These are phyloP conservation scores for Drosophila ogumai DNA, from an alignment of 1,140 invertebrate species.

Conservation along the genomic window DNA sequence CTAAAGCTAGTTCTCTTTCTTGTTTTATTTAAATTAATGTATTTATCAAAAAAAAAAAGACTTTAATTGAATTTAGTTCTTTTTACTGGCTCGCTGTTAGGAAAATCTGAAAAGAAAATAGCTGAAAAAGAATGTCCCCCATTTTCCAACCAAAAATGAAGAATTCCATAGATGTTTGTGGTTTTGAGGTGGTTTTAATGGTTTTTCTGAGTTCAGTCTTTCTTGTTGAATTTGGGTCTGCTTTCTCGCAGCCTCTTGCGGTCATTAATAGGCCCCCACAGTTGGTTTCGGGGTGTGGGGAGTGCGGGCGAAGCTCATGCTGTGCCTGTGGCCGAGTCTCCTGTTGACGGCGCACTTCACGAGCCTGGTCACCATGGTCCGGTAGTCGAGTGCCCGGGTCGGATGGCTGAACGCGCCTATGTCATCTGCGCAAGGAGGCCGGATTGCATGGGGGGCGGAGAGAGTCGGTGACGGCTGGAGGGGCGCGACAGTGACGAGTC, in stretches of 20 bases:
- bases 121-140: neutral
- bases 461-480: constrained; percentile 55
- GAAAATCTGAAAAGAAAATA: neutral
- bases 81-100: neutral
- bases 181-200: constrained; percentile 13
- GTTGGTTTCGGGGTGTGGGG: constrained; percentile 19
- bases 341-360: constrained; percentile 37
- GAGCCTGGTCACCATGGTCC: constrained; percentile 24
- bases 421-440: constrained; percentile 59
- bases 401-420: constrained; percentile 57
- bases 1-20: neutral
- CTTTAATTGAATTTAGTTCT: neutral
- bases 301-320: constrained; percentile 30
- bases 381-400: constrained; percentile 9
- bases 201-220: constrained; percentile 65
- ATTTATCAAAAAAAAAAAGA: no score
- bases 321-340: constrained; percentile 45
- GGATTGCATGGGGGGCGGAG: constrained; percentile 24
- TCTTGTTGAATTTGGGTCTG: neutral
- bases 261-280: constrained; percentile 64
- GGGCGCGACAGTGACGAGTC: constrained; percentile 54
- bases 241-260: constrained; percentile 40
- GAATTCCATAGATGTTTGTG: constrained; percentile 2
- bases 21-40: neutral
- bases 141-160: neutral